Conservation (phyloP, 2,888 invertebrate species). For the Lochmaea crataegi region DNA sequence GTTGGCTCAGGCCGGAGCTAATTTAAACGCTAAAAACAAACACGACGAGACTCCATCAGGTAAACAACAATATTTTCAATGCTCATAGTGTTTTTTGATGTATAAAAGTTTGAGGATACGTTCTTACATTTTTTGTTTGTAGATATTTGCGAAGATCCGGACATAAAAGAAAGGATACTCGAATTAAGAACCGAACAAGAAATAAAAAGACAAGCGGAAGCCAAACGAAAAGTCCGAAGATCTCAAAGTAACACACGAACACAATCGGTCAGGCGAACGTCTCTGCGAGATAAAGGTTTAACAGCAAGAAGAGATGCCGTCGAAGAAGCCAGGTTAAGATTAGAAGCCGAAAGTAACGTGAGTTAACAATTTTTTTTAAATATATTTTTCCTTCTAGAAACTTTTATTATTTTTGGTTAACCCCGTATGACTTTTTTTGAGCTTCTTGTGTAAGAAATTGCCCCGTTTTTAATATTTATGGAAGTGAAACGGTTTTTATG, state of each 20-base stretch:
- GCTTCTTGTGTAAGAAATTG: too few species aligned
- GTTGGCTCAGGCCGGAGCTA: slow-evolving; percentile 95
- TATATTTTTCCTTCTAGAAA: too few species aligned
- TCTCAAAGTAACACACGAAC: slow-evolving; percentile 86
- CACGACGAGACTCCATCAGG: slow-evolving; percentile 98
- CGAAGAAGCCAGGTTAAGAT: slow-evolving; percentile 86
- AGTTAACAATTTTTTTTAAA: slow-evolving; percentile 36
- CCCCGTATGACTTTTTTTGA: not conserved
- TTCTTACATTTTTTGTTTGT: not conserved
- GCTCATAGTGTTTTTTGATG: not conserved
- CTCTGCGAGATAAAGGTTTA: slow-evolving; percentile 91
- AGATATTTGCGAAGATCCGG: slow-evolving; percentile 98
- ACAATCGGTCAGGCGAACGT: slow-evolving; percentile 92
- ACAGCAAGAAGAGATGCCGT: slow-evolving; percentile 95
- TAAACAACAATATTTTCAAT: slow-evolving; percentile 62
- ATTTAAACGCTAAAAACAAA: slow-evolving; percentile 95
- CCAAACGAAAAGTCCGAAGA: slow-evolving; percentile 74
- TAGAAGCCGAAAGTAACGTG: slow-evolving; percentile 66
- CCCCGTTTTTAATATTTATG: not conserved
- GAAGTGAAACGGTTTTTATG: slow-evolving; percentile 31
- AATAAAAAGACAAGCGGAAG: slow-evolving; percentile 73
- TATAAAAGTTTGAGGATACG: too few species aligned
- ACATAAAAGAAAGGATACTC: slow-evolving; percentile 89
- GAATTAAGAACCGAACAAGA: slow-evolving; percentile 92
- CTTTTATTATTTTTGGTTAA: not conserved